phyloP scores from a whole-genome alignment of 2,888 invertebrate genomes.

The Busseola fusca region DNA sequence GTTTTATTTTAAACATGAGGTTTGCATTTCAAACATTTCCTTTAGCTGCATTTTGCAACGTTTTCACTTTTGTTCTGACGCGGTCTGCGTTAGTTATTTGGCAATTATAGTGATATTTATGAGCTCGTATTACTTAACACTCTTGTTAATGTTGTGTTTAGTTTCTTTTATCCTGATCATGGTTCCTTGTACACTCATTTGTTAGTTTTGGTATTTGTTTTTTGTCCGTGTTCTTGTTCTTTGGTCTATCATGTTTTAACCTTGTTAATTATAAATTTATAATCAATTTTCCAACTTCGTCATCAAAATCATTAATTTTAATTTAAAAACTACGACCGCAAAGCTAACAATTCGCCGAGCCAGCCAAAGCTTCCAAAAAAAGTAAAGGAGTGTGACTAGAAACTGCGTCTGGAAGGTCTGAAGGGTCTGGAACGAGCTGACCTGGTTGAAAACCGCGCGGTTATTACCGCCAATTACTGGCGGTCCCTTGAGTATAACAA shows the following conservation, averaged over 20 bases:
- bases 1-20: slow-evolving; percentile 65
- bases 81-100: slow-evolving; percentile 10
- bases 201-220: too few species aligned
- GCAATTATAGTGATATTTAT: slow-evolving; percentile 14
- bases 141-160: slow-evolving; percentile 1
- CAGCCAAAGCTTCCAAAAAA: slow-evolving; percentile 7
- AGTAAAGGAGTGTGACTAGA: slow-evolving; percentile 21
- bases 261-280: too few species aligned
- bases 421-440: slow-evolving; percentile 53
- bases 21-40: slow-evolving; percentile 64
- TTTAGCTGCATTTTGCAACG: slow-evolving; percentile 30
- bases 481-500: slow-evolving; percentile 15
- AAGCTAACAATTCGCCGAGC: neutral
- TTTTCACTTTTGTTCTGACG: slow-evolving; percentile 19
- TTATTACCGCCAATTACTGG: slow-evolving; percentile 59
- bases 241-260: too few species aligned
- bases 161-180: neutral
- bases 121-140: slow-evolving; percentile 6
- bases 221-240: too few species aligned
- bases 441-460: slow-evolving; percentile 50
- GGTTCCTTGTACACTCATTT: too few species aligned
- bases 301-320: neutral
- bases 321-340: neutral
- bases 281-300: neutral
- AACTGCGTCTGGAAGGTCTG: slow-evolving; percentile 37